Percentiles rank a stretch among this genome's conserved stretches.
phyloP scores from a whole-genome alignment of 1,140 invertebrate genomes.

The Condylostylus longicornis region DNA sequence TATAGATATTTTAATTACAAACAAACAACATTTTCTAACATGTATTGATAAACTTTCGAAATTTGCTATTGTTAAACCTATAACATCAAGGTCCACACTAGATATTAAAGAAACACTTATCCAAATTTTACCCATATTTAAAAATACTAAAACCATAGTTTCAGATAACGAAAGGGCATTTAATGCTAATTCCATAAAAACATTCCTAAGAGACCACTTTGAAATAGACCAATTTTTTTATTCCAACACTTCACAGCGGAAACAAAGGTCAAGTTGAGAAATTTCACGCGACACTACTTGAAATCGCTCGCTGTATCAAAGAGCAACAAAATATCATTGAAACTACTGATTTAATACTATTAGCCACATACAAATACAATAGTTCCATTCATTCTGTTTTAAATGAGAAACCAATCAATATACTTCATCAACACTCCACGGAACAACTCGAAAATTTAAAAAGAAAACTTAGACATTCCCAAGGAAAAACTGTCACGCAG shows the following conservation, averaged over 20 bases:
- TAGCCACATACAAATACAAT: slow-evolving; percentile 4
- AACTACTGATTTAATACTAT: neutral
- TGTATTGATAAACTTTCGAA: slow-evolving; percentile 3
- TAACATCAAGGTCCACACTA: neutral
- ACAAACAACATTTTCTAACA: slow-evolving; percentile 1
- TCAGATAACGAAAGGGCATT: slow-evolving; percentile 3
- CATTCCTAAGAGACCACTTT: slow-evolving; percentile 1
- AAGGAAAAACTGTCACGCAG: too few species aligned
- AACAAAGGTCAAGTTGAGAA: slow-evolving; percentile 3
- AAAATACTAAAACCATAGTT: slow-evolving; percentile 2
- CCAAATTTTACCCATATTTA: neutral
- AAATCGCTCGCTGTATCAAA: slow-evolving; percentile 3
- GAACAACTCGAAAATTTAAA: too few species aligned
- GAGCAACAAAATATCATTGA: neutral
- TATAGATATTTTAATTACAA: neutral
- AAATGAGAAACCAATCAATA: slow-evolving; percentile 2
- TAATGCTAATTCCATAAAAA: neutral
- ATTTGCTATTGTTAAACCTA: neutral
- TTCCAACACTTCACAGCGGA: neutral
- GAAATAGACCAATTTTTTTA: slow-evolving; percentile 3
- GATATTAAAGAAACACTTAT: slow-evolving; percentile 1
- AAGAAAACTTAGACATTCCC: too few species aligned
- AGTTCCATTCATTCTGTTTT: slow-evolving; percentile 1
- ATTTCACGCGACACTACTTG: slow-evolving; percentile 3
- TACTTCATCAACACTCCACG: too few species aligned